A percentile compares a stretch with the other conserved stretches of the same genome.
These are phyloP conservation scores for Gymnodraco acuticeps DNA, from an alignment of 2,797 vertebrate species.

Conservation along the genomic window DNA sequence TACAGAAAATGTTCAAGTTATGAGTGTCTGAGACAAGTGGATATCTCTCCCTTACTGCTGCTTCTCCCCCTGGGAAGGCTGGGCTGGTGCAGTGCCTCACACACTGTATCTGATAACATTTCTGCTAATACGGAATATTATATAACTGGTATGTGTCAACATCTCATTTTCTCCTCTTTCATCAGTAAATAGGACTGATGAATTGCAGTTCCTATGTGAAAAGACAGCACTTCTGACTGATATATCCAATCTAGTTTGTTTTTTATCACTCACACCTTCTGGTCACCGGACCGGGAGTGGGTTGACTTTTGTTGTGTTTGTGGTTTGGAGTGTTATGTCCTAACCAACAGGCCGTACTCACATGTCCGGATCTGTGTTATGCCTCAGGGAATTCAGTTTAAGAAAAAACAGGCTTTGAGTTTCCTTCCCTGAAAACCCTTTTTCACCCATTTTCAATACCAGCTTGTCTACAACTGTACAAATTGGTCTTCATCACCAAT, in stretches of 20 bases:
- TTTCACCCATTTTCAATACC: constrained; percentile 35
- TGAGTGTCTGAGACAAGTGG: constrained; percentile 55
- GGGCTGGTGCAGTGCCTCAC: constrained; percentile 52
- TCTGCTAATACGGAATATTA: constrained; percentile 72
- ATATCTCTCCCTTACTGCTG: constrained; percentile 42
- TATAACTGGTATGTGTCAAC: constrained; percentile 57
- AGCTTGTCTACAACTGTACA: constrained; percentile 50
- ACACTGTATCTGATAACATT: constrained; percentile 63
- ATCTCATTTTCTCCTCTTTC: constrained; percentile 61
- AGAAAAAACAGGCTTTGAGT: constrained; percentile 64
- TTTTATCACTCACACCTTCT: constrained; percentile 48
- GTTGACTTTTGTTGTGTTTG: constrained; percentile 38
- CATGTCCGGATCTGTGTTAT: constrained; percentile 47
- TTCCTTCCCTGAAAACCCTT: constrained; percentile 49
- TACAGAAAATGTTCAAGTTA: constrained; percentile 38
- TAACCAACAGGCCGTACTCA: background rate
- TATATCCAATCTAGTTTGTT: constrained; percentile 52
- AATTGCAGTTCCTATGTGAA: constrained; percentile 57
- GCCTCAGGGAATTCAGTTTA: constrained; percentile 22
- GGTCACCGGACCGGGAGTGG: constrained; percentile 16
- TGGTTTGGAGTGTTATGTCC: no score
- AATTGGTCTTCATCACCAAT: constrained; percentile 69
- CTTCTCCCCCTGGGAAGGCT: constrained; percentile 48
- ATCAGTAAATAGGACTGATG: constrained; percentile 57
- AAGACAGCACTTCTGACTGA: constrained; percentile 46